Evolutionary conservation across 2,113 vertebrate species (phyloP), one percentile per base, ranked within the genome.

Genomic region (Melierax canorus): DNA sequence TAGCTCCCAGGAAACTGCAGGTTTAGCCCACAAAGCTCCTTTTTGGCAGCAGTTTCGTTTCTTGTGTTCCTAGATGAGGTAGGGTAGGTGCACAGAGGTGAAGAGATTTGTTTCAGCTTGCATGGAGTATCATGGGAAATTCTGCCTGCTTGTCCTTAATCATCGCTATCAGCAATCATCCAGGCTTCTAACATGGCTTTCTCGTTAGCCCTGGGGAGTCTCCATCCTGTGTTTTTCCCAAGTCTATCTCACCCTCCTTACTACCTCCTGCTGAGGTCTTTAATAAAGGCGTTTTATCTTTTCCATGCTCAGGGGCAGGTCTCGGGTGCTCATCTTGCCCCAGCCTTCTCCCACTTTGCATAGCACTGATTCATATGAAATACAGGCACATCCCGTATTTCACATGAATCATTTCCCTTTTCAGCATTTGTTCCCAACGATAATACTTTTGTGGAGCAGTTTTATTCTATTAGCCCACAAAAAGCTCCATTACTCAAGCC

Each of bases 401-500:
- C 94, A 91, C 86, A 88, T 91, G 97, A 97, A 98, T 97, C 95
- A 93, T 88, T 96, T 96, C 93, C 64, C 84, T 94, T 86, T 96
- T 89, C 95, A 97, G 93, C 82, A 72, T 69, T 20, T 68, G 86
- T 89, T 95, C 96, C 69, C 87, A 86, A 76, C 0, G 58, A 97
- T 88, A 97, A 75, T 92, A 95, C 97, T 95, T 97, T 89, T 86
- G 87, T 45, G 83, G 67, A 96, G 88, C 60, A 63, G 73, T 95
- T 97, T 97, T 92, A 76, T 96, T 97, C 88, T 94, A 21, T 72
- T 91, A 97, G 89, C 89, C 88, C 88, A 96, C 94, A 96, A 83
- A 96, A 97, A 89, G 39, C 92, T 92, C 94, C 73, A 88, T 97
- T 97, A 92, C 86, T 97, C 94, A 97, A 79, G 93, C 80, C 36